Percentiles rank a stretch among this genome's conserved stretches.
Evolutionary conservation across 2,113 vertebrate genomes (phyloP).

Genomic region (Hiodon tergisus): DNA sequence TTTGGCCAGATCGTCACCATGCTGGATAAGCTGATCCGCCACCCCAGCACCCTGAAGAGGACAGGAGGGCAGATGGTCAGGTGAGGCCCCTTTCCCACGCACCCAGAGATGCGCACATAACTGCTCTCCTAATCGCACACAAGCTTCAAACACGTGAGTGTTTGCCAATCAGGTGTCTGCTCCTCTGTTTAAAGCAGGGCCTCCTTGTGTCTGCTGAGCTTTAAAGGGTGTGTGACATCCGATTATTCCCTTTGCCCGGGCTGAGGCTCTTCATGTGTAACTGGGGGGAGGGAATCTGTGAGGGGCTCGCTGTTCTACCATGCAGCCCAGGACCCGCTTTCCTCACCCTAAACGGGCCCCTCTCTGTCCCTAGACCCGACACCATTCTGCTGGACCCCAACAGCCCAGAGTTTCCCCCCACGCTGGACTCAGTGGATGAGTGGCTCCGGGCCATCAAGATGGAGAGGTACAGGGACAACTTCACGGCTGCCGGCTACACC

Average conservation of each 20-base stretch:
- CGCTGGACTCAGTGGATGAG: constrained; percentile 77
- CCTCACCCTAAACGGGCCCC: not conserved
- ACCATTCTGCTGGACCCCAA: constrained; percentile 85
- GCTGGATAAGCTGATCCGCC: constrained; percentile 96
- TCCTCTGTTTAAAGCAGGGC: too few species aligned
- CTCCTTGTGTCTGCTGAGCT: too few species aligned
- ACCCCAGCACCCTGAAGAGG: constrained; percentile 90
- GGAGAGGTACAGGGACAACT: constrained; percentile 95
- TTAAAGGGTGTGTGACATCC: too few species aligned
- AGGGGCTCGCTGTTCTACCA: too few species aligned
- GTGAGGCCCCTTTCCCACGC: constrained; percentile 51
- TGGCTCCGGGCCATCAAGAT: constrained; percentile 95
- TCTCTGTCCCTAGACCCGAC: constrained; percentile 64
- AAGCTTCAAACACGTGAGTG: too few species aligned
- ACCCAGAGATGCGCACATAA: not conserved
- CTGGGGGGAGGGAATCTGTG: too few species aligned
- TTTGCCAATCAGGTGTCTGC: too few species aligned
- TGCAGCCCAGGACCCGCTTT: not conserved
- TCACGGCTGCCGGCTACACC: constrained; percentile 90
- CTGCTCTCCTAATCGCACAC: too few species aligned
- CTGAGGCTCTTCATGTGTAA: too few species aligned
- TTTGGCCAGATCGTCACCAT: constrained; percentile 97
- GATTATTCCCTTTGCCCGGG: too few species aligned
- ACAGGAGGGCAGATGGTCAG: constrained; percentile 83
- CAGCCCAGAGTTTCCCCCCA: constrained; percentile 83